phyloP scores from a whole-genome alignment of 2,888 invertebrate genomes.

The Watsonalla cultraria region DNA sequence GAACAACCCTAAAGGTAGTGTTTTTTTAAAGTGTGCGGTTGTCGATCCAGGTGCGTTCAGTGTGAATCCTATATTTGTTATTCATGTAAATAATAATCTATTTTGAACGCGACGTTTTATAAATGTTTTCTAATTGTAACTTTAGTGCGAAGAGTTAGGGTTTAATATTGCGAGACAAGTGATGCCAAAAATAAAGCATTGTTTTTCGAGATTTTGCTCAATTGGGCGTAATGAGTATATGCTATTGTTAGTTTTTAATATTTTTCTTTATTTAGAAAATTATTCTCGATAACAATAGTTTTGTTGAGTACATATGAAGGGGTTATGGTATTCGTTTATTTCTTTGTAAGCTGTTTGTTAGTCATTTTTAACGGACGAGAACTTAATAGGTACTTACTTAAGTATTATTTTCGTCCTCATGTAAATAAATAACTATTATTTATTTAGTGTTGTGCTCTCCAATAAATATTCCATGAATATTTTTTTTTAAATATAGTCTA shows the following conservation, averaged over 20 bases:
- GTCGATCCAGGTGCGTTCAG: background rate
- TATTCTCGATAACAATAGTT: slow-evolving; percentile 5
- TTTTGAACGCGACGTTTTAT: background rate
- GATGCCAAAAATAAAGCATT: slow-evolving; percentile 6
- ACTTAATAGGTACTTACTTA: background rate
- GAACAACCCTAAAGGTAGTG: too few relatives aligned
- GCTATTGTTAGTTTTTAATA: slow-evolving; percentile 31
- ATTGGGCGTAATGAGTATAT: slow-evolving; percentile 38
- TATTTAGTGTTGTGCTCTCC: too few relatives aligned
- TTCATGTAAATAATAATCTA: background rate
- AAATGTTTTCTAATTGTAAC: background rate
- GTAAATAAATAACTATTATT: background rate
- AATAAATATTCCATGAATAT: too few relatives aligned
- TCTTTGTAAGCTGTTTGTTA: background rate
- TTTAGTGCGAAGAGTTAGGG: background rate
- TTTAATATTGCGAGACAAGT: background rate
- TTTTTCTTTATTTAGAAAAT: slow-evolving; percentile 13
- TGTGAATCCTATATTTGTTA: background rate
- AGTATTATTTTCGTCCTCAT: background rate
- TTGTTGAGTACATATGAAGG: background rate
- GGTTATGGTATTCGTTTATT: background rate
- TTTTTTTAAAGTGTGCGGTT: background rate
- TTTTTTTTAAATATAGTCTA: too few relatives aligned
- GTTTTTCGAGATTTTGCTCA: slow-evolving; percentile 42
- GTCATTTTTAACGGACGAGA: background rate